Conservation (phyloP, 2,888 invertebrate species). For the Campoplex capitator region DNA sequence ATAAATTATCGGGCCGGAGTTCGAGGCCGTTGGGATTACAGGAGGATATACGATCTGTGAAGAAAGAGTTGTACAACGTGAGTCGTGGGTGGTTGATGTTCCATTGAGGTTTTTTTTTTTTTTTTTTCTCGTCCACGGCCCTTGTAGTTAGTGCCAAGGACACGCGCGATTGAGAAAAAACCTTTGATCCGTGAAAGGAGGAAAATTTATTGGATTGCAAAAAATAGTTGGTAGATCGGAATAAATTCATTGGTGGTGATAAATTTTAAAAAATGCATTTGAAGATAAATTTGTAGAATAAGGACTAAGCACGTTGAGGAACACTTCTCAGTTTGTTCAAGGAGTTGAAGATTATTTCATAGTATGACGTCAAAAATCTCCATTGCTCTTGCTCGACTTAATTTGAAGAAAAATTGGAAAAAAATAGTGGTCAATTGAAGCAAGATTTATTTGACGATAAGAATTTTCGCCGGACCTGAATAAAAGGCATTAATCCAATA, state of each 20-base stretch:
- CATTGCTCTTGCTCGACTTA: not conserved
- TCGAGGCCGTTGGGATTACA: conserved; percentile 50
- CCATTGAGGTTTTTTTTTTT: no score
- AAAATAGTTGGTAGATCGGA: not conserved
- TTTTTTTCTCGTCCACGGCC: conserved; percentile 32
- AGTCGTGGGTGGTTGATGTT: conserved; percentile 39
- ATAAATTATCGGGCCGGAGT: conserved; percentile 55
- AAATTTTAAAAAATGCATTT: not conserved
- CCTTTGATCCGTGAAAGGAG: conserved; percentile 46
- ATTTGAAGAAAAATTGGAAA: not conserved
- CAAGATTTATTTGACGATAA: not conserved
- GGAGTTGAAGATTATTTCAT: not conserved
- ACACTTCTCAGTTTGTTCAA: not conserved
- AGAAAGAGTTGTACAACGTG: conserved; percentile 50
- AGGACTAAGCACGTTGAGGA: not conserved
- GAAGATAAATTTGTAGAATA: not conserved
- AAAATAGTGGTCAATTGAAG: not conserved
- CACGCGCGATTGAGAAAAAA: conserved; percentile 3
- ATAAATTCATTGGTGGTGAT: not conserved
- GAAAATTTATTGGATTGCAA: conserved; percentile 9
- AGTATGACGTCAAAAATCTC: no score
- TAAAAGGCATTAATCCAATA: conserved; percentile 20
- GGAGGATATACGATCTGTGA: conserved; percentile 21
- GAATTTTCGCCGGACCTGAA: not conserved
- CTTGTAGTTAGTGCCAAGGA: conserved; percentile 31